Conservation (phyloP, 2,888 invertebrate genomes). For the Pollenia griseotomentosa region DNA sequence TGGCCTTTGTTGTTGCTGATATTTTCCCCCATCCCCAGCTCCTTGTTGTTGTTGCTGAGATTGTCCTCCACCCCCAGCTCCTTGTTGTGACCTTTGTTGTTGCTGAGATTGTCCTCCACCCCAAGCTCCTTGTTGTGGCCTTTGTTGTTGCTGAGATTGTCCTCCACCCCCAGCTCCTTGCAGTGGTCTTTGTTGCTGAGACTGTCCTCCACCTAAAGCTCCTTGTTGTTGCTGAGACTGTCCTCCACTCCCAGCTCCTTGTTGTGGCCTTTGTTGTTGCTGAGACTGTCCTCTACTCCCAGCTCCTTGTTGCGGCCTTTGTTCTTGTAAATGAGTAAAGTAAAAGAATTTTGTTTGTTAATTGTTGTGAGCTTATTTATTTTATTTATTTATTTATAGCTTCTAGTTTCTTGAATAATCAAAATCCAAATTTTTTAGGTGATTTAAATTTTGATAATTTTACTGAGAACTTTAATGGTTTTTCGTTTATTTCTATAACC, state of each 20-base stretch:
- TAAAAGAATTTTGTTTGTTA: too few species aligned
- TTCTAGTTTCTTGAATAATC: too few species aligned
- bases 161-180: constrained; percentile 3
- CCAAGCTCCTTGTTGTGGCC: constrained; percentile 38
- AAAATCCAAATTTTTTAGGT: too few species aligned
- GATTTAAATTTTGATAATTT: too few species aligned
- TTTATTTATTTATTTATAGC: too few species aligned
- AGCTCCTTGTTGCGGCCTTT: constrained; percentile 8
- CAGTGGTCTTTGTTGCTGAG: constrained; percentile 18
- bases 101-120: constrained; percentile 49
- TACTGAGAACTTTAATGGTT: too few species aligned
- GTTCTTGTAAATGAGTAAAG: too few species aligned
- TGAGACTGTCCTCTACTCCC: background rate
- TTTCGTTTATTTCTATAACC: too few species aligned
- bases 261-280: constrained; percentile 49
- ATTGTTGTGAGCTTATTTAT: too few species aligned
- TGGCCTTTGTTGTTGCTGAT: constrained; percentile 49
- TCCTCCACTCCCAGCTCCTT: background rate
- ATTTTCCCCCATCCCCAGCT: background rate
- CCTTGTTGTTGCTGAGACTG: constrained; percentile 24
- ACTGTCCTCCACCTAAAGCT: background rate
- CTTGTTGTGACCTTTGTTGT: constrained; percentile 21
- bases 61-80: background rate
- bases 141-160: constrained; percentile 40
- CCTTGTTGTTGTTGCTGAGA: constrained; percentile 56